Evolutionary conservation across 2,113 vertebrate genomes (phyloP).

Genomic region (Nerophis lumbriciformis): DNA sequence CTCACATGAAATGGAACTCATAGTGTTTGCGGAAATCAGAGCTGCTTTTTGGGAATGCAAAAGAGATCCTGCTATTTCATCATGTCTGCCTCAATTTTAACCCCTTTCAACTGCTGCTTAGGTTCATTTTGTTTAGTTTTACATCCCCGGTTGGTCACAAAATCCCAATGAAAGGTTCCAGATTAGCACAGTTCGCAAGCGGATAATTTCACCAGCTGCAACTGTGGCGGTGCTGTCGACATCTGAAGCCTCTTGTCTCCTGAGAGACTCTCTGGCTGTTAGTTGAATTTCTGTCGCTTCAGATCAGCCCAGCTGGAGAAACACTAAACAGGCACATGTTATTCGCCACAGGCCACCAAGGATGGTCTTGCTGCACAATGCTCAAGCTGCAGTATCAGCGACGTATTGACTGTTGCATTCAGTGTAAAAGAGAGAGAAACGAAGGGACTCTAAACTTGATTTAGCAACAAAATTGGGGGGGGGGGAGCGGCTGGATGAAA

Average conservation of each 20-base stretch:
- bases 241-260: slow-evolving; percentile 64
- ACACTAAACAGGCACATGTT: slow-evolving; percentile 62
- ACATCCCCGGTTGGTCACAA: slow-evolving; percentile 55
- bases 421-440: slow-evolving; percentile 18
- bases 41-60: slow-evolving; percentile 50
- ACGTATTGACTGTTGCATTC: slow-evolving; percentile 53
- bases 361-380: slow-evolving; percentile 50
- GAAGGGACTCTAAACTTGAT: slow-evolving; percentile 22
- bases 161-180: slow-evolving; percentile 61
- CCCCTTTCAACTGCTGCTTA: slow-evolving; percentile 41
- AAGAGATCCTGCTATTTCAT: slow-evolving; percentile 25
- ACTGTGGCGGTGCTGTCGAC: slow-evolving; percentile 53
- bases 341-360: slow-evolving; percentile 34
- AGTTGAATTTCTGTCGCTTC: slow-evolving; percentile 65
- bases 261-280: slow-evolving; percentile 61
- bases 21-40: slow-evolving; percentile 58
- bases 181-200: slow-evolving; percentile 67
- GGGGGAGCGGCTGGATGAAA: not conserved
- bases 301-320: slow-evolving; percentile 67
- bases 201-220: slow-evolving; percentile 73
- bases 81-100: slow-evolving; percentile 27
- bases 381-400: slow-evolving; percentile 42
- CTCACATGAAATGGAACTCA: slow-evolving; percentile 32
- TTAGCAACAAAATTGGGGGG: slow-evolving; percentile 3
- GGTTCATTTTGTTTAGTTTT: slow-evolving; percentile 49